Percentiles rank a stretch among this genome's conserved stretches.
These are phyloP conservation scores for Argyrosomus japonicus DNA, from an alignment of 2,113 vertebrate genomes.

Conservation along the genomic window DNA sequence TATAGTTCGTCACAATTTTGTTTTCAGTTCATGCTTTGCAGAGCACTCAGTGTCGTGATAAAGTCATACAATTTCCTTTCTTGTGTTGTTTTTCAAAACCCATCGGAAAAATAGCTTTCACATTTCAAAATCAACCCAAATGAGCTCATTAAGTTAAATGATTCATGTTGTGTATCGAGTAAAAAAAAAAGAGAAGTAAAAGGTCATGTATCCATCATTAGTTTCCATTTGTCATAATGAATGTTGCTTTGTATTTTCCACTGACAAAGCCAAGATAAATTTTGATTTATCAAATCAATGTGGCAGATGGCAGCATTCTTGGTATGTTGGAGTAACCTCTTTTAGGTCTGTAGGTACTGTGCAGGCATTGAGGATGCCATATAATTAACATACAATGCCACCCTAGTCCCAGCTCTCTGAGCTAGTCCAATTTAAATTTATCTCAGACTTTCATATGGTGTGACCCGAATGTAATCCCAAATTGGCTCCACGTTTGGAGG, in stretches of 20 bases:
- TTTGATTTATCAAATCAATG: constrained; percentile 23
- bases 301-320: constrained; percentile 18
- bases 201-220: constrained; percentile 46
- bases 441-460: constrained; percentile 48
- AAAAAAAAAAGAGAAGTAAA: constrained; percentile 3
- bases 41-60: constrained; percentile 22
- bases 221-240: constrained; percentile 13
- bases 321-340: constrained; percentile 18
- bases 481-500: constrained; percentile 27
- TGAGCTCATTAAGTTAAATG: constrained; percentile 47
- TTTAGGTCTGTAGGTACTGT: constrained; percentile 7
- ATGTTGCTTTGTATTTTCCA: constrained; percentile 12
- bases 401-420: constrained; percentile 23
- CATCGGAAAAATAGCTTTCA: constrained; percentile 36
- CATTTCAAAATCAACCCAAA: constrained; percentile 51
- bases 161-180: constrained; percentile 1
- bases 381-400: constrained; percentile 65
- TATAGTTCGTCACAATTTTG: constrained; percentile 33
- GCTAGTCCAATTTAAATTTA: constrained; percentile 49
- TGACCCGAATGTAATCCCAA: constrained; percentile 40
- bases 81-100: constrained; percentile 26
- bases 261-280: neutral
- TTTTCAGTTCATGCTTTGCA: constrained; percentile 37
- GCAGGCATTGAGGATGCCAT: constrained; percentile 16
- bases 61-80: constrained; percentile 43